A percentile compares a stretch with the other conserved stretches of the same genome.
phyloP scores from a whole-genome alignment of 2,888 invertebrate genomes.

The Macaria liturata region DNA sequence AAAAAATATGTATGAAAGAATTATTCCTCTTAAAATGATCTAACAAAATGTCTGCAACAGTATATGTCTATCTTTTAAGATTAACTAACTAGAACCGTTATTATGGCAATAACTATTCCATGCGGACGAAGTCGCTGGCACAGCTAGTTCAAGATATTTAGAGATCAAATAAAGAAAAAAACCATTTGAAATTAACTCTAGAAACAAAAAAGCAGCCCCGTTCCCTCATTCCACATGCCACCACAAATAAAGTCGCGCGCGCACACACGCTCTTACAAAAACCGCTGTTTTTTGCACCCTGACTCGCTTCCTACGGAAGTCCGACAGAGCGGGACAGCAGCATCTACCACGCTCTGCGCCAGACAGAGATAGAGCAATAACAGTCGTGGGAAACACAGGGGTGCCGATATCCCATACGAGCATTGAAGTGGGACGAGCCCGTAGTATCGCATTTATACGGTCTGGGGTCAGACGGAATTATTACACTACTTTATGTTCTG shows the following conservation, averaged over 20 bases:
- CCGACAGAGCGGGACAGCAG: slow-evolving; percentile 40
- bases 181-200: no score
- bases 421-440: slow-evolving; percentile 65
- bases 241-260: slow-evolving; percentile 59
- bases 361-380: slow-evolving; percentile 50
- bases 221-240: not conserved
- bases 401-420: slow-evolving; percentile 79
- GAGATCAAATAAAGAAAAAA: no score
- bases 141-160: no score
- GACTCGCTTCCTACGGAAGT: slow-evolving; percentile 74
- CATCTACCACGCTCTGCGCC: slow-evolving; percentile 5
- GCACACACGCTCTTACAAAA: slow-evolving; percentile 73
- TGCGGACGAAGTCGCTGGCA: no score
- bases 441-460: slow-evolving; percentile 52
- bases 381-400: slow-evolving; percentile 77
- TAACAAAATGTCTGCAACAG: no score
- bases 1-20: no score
- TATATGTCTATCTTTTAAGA: no score
- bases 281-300: slow-evolving; percentile 73
- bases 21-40: no score
- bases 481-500: slow-evolving; percentile 33
- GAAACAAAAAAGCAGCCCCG: not conserved
- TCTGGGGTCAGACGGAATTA: slow-evolving; percentile 39
- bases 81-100: no score
- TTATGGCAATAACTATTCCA: no score